These are phyloP conservation scores for Andrena cerasifolii DNA, from an alignment of 1,140 invertebrate genomes.

Conservation along the genomic window DNA sequence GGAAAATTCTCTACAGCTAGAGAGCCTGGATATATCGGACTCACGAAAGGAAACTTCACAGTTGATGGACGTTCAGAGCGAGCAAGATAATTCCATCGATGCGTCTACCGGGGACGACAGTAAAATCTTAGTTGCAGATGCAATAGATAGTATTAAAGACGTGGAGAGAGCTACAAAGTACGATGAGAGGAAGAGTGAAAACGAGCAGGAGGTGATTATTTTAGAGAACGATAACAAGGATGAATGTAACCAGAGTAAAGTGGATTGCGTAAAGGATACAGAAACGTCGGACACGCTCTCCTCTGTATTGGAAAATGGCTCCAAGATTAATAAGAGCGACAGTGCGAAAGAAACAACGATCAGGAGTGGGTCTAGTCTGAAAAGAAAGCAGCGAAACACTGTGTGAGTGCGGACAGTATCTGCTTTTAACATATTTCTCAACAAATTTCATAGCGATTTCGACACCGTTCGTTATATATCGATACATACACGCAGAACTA, in stretches of 20 bases:
- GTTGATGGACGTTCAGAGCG: background rate
- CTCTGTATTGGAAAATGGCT: constrained; percentile 11
- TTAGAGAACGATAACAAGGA: constrained; percentile 4
- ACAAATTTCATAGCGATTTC: background rate
- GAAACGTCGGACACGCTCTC: background rate
- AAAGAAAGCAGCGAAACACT: constrained; percentile 63
- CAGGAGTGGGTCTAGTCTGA: constrained; percentile 40
- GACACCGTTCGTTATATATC: background rate
- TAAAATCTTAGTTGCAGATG: background rate
- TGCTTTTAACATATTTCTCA: background rate
- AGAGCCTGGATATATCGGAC: background rate
- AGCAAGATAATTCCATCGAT: background rate
- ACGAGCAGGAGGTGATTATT: constrained; percentile 25
- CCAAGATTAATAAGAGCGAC: constrained; percentile 25
- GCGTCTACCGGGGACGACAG: background rate
- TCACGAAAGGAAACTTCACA: constrained; percentile 7
- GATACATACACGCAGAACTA: background rate
- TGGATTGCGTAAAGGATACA: constrained; percentile 20
- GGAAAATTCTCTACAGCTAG: background rate
- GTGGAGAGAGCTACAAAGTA: background rate
- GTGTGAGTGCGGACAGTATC: constrained; percentile 48
- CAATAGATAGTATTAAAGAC: background rate
- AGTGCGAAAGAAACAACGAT: constrained; percentile 10
- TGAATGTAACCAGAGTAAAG: constrained; percentile 30
- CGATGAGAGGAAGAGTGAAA: constrained; percentile 46